Conservation (phyloP, 2,888 invertebrate genomes). For the Microctonus brassicae region DNA sequence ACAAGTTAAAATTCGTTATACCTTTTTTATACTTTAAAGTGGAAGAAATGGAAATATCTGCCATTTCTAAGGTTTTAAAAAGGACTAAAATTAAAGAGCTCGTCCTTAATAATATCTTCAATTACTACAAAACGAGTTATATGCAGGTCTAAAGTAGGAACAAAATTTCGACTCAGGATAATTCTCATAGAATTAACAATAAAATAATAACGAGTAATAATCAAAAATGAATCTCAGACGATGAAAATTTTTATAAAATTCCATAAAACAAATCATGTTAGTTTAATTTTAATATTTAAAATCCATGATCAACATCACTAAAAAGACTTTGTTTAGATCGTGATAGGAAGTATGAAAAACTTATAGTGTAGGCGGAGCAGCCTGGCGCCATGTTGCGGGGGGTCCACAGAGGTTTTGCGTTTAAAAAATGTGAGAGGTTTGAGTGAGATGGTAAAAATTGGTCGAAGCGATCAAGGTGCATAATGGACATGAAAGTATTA, state of each 20-base stretch:
- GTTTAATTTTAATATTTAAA: background rate
- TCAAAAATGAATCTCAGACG: background rate
- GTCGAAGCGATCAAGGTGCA: constrained; percentile 4
- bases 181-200: no score
- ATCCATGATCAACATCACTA: background rate
- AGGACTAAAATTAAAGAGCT: no score
- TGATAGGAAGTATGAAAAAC: constrained; percentile 26
- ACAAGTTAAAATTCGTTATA: no score
- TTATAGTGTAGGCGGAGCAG: constrained; percentile 66
- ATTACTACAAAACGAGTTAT: no score
- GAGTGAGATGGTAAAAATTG: constrained; percentile 20
- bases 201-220: background rate
- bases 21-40: no score
- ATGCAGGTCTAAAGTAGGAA: no score
- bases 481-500: background rate
- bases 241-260: no score
- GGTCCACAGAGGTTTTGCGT: constrained; percentile 54
- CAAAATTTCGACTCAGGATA: no score
- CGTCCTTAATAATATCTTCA: no score
- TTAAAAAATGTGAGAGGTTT: constrained; percentile 7
- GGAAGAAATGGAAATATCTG: no score
- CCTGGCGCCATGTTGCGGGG: constrained; percentile 70
- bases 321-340: constrained; percentile 34
- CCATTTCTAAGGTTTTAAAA: no score
- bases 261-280: no score